These are phyloP conservation scores for Anaspis maculata DNA, from an alignment of 2,888 invertebrate species.

Conservation along the genomic window DNA sequence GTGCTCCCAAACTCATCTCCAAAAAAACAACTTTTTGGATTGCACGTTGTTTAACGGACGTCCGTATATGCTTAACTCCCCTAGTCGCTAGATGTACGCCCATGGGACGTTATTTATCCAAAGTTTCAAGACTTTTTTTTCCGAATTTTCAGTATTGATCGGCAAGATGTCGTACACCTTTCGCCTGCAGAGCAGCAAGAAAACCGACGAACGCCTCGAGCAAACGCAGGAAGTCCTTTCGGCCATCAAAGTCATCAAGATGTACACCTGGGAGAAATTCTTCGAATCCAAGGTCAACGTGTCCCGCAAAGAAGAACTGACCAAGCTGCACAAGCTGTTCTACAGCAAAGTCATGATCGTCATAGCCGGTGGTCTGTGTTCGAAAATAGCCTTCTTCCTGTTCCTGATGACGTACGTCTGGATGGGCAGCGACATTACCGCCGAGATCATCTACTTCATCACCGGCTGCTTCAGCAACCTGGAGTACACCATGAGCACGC, in stretches of 20 bases:
- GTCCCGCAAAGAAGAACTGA: slow-evolving; percentile 61
- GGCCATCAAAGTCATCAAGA: slow-evolving; percentile 30
- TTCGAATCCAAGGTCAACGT: slow-evolving; percentile 38
- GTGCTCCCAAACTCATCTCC: too few relatives aligned
- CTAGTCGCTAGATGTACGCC: too few relatives aligned
- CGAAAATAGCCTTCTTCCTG: slow-evolving; percentile 34
- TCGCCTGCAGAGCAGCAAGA: slow-evolving; percentile 28
- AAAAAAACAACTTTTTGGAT: too few relatives aligned
- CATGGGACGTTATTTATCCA: too few relatives aligned
- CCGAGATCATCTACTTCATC: slow-evolving; percentile 80
- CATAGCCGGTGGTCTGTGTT: slow-evolving; percentile 28
- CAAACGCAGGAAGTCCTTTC: slow-evolving; percentile 27
- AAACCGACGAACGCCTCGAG: slow-evolving; percentile 26
- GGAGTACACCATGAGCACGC: slow-evolving; percentile 77
- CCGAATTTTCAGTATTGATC: slow-evolving; percentile 26
- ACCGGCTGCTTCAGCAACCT: slow-evolving; percentile 86
- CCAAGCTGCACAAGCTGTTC: slow-evolving; percentile 40
- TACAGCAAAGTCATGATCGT: slow-evolving; percentile 29
- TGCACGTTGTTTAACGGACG: too few relatives aligned
- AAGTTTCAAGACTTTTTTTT: too few relatives aligned
- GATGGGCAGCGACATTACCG: slow-evolving; percentile 61
- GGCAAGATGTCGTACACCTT: slow-evolving; percentile 20
- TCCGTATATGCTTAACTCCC: too few relatives aligned
- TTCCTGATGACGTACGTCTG: slow-evolving; percentile 53
- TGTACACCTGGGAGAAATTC: slow-evolving; percentile 29